Conservation (phyloP, 2,113 vertebrate genomes). For the Strix aluco region DNA sequence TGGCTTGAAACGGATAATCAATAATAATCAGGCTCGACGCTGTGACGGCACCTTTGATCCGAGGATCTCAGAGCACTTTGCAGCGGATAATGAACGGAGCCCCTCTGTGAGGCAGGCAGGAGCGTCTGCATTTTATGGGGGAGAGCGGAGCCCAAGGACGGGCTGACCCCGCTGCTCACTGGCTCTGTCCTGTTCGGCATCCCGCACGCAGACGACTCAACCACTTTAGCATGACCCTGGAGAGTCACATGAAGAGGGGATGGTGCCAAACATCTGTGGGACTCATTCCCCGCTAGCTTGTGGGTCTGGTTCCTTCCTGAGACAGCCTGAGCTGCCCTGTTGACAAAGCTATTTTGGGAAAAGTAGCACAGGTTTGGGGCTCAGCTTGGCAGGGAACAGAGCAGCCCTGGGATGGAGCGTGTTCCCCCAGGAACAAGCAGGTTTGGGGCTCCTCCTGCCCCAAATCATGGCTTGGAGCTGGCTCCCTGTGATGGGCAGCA, state of each 20-base stretch:
- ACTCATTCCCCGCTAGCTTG: neutral
- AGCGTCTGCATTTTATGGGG: constrained; percentile 25
- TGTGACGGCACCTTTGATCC: constrained; percentile 65
- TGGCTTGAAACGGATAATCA: constrained; percentile 53
- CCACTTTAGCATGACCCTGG: accelerated
- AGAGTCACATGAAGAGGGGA: neutral
- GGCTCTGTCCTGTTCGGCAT: neutral
- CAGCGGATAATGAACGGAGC: constrained; percentile 57
- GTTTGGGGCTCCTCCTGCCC: neutral
- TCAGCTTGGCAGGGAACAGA: neutral
- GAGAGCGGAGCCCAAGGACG: neutral
- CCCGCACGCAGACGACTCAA: accelerated
- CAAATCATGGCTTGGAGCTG: accelerated
- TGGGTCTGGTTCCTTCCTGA: neutral
- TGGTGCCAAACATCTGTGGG: neutral
- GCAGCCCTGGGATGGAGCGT: neutral
- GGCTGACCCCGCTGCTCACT: neutral
- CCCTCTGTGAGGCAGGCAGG: constrained; percentile 48
- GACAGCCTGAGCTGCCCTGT: neutral
- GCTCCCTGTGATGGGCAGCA: neutral
- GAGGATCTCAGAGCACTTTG: constrained; percentile 49
- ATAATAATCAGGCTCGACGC: constrained; percentile 62
- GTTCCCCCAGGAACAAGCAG: accelerated
- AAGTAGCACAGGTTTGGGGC: neutral
- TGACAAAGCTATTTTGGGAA: neutral